Percentiles rank a stretch among this genome's conserved stretches.
These are phyloP conservation scores for Ictidomys tridecemlineatus DNA, from an alignment of 2,113 vertebrate genomes.

Conservation along the genomic window DNA sequence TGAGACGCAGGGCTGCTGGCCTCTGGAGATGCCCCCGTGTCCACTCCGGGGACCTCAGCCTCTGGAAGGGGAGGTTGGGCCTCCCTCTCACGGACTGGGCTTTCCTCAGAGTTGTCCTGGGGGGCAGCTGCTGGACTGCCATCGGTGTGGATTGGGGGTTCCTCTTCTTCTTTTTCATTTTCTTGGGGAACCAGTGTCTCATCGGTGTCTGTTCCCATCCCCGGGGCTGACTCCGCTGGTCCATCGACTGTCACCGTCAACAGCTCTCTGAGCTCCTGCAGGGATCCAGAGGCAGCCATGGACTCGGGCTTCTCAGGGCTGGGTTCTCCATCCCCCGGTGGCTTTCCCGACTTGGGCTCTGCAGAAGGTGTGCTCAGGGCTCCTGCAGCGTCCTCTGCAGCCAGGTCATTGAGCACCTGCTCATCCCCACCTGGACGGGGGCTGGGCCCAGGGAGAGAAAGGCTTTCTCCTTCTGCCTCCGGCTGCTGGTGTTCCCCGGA, in stretches of 20 bases:
- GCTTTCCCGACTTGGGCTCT: neutral
- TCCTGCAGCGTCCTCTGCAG: neutral
- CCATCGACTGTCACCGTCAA: constrained; percentile 77
- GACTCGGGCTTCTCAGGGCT: neutral
- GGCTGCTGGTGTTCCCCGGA: constrained; percentile 62
- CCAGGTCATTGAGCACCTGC: neutral
- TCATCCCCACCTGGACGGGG: neutral
- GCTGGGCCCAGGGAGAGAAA: neutral
- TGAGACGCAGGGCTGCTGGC: neutral
- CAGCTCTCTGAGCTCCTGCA: constrained; percentile 86
- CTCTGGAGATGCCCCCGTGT: neutral
- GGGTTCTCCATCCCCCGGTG: neutral
- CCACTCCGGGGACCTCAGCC: neutral
- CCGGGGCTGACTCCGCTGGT: constrained; percentile 65
- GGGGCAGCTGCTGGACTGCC: neutral
- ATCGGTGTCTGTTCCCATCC: constrained; percentile 31
- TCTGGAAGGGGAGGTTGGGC: neutral
- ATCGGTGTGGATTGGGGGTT: neutral
- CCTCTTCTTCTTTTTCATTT: neutral
- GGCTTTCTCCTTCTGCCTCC: constrained; percentile 24
- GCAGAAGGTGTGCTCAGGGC: neutral
- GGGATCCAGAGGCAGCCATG: constrained; percentile 63
- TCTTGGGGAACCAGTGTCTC: constrained; percentile 68
- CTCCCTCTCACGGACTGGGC: neutral
- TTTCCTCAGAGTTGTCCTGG: neutral